Percentiles rank a stretch among this genome's conserved stretches.
These are phyloP conservation scores for Leptobrachium leishanense DNA, from an alignment of 2,113 vertebrate species.

Conservation along the genomic window DNA sequence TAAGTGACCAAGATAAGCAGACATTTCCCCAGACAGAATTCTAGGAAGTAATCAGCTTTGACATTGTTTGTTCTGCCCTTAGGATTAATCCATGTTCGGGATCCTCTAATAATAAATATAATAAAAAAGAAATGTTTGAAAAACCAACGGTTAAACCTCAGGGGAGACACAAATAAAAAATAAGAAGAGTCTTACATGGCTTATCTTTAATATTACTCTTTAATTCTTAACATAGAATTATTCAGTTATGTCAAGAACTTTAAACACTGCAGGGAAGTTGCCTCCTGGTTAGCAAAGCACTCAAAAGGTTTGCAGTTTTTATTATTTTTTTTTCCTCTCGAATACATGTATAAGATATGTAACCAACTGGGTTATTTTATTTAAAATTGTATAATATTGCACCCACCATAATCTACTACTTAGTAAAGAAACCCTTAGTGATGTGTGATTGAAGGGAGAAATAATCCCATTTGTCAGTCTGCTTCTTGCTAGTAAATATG, in stretches of 20 bases:
- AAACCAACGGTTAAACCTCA: conserved; percentile 23
- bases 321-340: no score
- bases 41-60: conserved; percentile 46
- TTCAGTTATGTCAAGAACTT: background rate
- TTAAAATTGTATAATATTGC: no score
- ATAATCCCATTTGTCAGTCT: no score
- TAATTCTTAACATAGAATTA: conserved; percentile 21
- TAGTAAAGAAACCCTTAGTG: no score
- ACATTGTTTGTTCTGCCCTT: conserved; percentile 48
- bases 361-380: no score
- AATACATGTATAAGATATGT: no score
- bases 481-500: no score
- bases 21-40: conserved; percentile 25
- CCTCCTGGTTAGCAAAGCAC: background rate
- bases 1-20: conserved; percentile 41
- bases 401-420: no score
- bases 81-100: conserved; percentile 43
- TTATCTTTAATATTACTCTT: conserved; percentile 16
- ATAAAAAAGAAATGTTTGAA: conserved; percentile 14
- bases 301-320: background rate
- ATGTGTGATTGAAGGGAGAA: no score
- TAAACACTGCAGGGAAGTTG: background rate
- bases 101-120: conserved; percentile 33
- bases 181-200: conserved; percentile 11
- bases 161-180: conserved; percentile 13